phyloP scores from a whole-genome alignment of 2,113 vertebrate genomes.

The Colistium nudipinnis region DNA sequence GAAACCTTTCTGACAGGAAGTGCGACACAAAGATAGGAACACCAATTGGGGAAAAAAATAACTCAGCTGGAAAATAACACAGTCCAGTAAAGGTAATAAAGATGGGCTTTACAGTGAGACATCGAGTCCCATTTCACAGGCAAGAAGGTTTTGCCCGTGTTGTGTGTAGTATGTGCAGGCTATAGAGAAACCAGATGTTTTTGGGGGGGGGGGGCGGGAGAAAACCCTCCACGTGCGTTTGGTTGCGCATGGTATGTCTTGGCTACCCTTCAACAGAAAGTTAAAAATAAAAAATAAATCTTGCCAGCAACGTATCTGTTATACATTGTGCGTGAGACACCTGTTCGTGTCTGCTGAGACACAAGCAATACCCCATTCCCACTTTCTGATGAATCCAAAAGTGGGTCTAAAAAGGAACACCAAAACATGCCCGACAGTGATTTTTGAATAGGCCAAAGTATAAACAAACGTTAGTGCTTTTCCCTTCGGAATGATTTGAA shows the following conservation, averaged over 20 bases:
- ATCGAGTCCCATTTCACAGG: constrained; percentile 5
- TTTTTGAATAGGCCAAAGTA: neutral
- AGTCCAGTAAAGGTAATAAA: constrained; percentile 27
- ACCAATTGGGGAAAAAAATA: constrained; percentile 49
- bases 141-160: constrained; percentile 1
- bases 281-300: neutral
- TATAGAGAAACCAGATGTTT: constrained; percentile 36
- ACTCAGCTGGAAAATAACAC: constrained; percentile 34
- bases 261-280: constrained; percentile 26
- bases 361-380: neutral
- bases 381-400: neutral
- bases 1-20: constrained; percentile 72
- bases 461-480: neutral
- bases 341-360: neutral
- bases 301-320: constrained; percentile 14
- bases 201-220: too few species aligned
- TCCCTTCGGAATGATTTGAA: neutral
- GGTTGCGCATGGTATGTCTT: constrained; percentile 22
- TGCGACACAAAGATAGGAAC: constrained; percentile 72
- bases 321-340: constrained; percentile 1
- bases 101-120: constrained; percentile 6
- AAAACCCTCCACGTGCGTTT: constrained; percentile 19
- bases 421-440: neutral
- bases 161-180: constrained; percentile 16
- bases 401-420: neutral